Evolutionary conservation across 2,797 vertebrate species (phyloP), one percentile per base, ranked within the genome.

Genomic region (Muscicapa comitata): DNA sequence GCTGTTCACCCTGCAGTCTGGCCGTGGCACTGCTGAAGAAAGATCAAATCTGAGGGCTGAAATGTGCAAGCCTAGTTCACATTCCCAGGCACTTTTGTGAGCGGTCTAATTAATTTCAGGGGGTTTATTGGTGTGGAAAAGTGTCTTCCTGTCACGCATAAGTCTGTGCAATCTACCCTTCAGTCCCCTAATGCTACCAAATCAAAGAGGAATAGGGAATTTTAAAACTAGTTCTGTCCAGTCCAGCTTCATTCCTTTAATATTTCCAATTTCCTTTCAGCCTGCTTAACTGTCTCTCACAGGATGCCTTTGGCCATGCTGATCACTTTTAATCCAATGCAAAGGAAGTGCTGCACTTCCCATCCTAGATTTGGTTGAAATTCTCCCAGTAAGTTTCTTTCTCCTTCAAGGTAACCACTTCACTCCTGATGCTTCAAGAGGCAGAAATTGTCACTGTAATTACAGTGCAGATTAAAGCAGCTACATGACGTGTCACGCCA

Each of bases 191-290:
- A 54, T 76, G 75, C 96, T 96, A 91, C 81, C 86, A 88, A 94
- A 94, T 95, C 91, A 93, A 93, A 86, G 91, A 95, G 75, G 87
- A 89, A 86, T 20, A 96, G 78, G 90, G 90, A 97, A 96, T 13
- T 84, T 84, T 63, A 95, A 88, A 97, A 95, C 75, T 70, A 72
- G 61, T 90, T 95, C 95, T 94, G 80, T 88, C 63, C 83, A 90
- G 88, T 88, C 73, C 67, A 80, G 48, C 35, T 93, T 95, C 50
- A 89, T 82, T 80, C 94, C 81, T 97, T 97, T 84, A 81, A 65
- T 79, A 89, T 94, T 94, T 96, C 92, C 47, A 93, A 23, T 94
- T 94, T 96, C 43, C 66, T 96, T 93, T 86, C 87, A 83, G 65
- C 62, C 68, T 80, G 59, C 79, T 77, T 68, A 92, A 83, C 93